A percentile compares a stretch with the other conserved stretches of the same genome.
Evolutionary conservation across 1,140 invertebrate genomes (phyloP).

Genomic region (Calephelis nemesis): DNA sequence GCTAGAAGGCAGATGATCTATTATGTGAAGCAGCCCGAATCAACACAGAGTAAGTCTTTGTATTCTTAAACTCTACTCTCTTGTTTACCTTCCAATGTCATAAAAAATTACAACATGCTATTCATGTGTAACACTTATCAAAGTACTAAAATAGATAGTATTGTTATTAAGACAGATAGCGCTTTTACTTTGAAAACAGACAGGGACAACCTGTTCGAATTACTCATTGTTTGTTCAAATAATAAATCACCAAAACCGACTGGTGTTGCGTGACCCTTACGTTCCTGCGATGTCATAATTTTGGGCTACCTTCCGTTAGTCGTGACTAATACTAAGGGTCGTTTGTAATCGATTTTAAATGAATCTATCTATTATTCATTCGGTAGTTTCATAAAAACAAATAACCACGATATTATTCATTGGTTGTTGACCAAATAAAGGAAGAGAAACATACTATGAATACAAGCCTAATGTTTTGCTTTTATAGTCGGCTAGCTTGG

Average conservation of each 20-base stretch:
- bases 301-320: conserved; percentile 59
- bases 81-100: too few relatives aligned
- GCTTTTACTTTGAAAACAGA: conserved; percentile 9
- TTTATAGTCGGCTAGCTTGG: too few relatives aligned
- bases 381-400: conserved; percentile 2
- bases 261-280: conserved; percentile 56
- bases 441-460: too few relatives aligned
- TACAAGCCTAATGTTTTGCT: too few relatives aligned
- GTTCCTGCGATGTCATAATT: conserved; percentile 71
- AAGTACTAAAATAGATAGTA: not conserved
- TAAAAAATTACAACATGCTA: not conserved
- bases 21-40: too few relatives aligned
- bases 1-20: too few relatives aligned
- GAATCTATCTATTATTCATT: conserved; percentile 29
- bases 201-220: conserved; percentile 26
- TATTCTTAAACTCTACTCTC: too few relatives aligned
- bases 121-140: not conserved
- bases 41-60: too few relatives aligned
- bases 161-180: conserved; percentile 18
- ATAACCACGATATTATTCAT: not conserved
- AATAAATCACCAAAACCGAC: conserved; percentile 72
- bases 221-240: conserved; percentile 40
- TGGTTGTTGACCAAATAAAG: too few relatives aligned
- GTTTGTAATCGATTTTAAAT: conserved; percentile 48
- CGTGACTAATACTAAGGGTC: conserved; percentile 60